A percentile compares a stretch with the other conserved stretches of the same genome.
Evolutionary conservation across 1,140 invertebrate genomes (phyloP).

Genomic region (Aphidius ervi): DNA sequence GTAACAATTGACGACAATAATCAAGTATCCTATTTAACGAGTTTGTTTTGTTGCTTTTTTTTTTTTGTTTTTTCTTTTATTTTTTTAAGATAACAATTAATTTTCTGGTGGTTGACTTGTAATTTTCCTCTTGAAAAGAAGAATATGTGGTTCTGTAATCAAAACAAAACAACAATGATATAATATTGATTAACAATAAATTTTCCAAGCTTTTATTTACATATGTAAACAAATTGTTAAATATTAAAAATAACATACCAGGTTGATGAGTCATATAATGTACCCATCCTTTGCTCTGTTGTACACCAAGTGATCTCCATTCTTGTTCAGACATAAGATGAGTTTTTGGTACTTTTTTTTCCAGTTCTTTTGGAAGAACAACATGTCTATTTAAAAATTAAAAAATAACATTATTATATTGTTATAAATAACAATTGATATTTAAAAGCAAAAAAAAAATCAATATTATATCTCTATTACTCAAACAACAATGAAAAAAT

Average conservation of each 20-base stretch:
- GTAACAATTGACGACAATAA: conserved; percentile 16
- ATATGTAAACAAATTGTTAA: too few relatives aligned
- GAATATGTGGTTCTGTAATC: conserved; percentile 61
- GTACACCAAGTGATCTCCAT: conserved; percentile 89
- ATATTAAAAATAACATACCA: conserved; percentile 53
- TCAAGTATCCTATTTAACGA: conserved; percentile 31
- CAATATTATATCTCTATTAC: background rate
- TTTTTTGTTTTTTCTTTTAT: conserved; percentile 21
- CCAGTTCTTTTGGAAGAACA: conserved; percentile 84
- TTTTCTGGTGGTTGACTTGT: conserved; percentile 52
- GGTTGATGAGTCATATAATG: conserved; percentile 94
- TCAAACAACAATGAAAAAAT: too few relatives aligned
- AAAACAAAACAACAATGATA: background rate
- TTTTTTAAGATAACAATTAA: conserved; percentile 29
- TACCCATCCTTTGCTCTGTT: conserved; percentile 91
- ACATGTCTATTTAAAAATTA: conserved; percentile 72
- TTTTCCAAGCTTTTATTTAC: too few relatives aligned
- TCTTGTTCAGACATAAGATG: conserved; percentile 88
- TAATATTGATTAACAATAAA: too few relatives aligned
- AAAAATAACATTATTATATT: background rate
- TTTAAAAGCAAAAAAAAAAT: background rate
- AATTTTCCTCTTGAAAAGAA: conserved; percentile 64
- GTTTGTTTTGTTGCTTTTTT: background rate
- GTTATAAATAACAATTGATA: background rate
- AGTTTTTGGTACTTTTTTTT: conserved; percentile 84